Percentiles rank a stretch among this genome's conserved stretches.
phyloP scores from a whole-genome alignment of 1,140 invertebrate species.

The Nomia melanderi region DNA sequence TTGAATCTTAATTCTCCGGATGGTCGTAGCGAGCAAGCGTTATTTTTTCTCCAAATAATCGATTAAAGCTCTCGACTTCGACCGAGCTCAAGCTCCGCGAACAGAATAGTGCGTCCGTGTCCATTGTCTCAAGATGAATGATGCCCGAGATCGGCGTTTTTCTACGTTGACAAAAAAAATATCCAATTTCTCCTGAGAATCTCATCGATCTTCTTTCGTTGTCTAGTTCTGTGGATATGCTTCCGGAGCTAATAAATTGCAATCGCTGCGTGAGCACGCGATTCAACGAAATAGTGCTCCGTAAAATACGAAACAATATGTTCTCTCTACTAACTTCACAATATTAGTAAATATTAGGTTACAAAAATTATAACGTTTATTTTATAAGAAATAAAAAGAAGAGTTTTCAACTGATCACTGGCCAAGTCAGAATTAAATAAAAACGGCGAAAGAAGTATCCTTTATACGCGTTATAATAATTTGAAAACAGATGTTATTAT shows the following conservation, averaged over 20 bases:
- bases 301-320: no score
- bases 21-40: background rate
- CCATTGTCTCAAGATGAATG: slow-evolving; percentile 55
- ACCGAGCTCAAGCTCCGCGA: background rate
- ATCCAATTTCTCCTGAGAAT: slow-evolving; percentile 48
- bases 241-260: slow-evolving; percentile 53
- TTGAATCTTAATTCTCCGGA: background rate
- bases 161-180: slow-evolving; percentile 35
- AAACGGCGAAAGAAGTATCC: no score
- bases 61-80: slow-evolving; percentile 1
- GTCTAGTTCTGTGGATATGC: slow-evolving; percentile 3
- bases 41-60: slow-evolving; percentile 20
- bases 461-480: no score
- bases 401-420: no score
- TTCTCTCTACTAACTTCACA: no score
- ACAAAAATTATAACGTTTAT: no score
- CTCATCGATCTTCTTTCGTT: slow-evolving; percentile 54
- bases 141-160: slow-evolving; percentile 13
- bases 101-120: slow-evolving; percentile 16
- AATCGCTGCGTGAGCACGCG: background rate
- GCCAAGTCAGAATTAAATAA: no score
- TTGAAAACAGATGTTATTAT: no score
- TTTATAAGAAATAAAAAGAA: no score
- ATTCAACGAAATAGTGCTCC: no score
- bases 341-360: no score